A percentile compares a stretch with the other conserved stretches of the same genome.
Conservation (phyloP, 2,888 invertebrate genomes). For the Acanthosepion esculentum region DNA sequence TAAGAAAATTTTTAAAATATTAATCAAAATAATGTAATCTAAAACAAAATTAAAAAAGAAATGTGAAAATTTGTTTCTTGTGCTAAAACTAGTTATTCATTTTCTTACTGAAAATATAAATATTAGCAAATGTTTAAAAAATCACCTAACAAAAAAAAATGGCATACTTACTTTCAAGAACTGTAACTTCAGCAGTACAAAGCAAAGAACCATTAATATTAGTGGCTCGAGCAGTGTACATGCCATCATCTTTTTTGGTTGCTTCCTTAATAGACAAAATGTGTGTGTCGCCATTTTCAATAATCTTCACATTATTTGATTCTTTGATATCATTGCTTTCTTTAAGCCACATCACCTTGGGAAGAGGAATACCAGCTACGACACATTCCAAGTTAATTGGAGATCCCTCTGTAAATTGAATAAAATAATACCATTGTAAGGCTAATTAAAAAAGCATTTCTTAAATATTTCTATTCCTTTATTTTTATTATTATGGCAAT, state of each 20-base stretch:
- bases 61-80: no score
- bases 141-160: neutral
- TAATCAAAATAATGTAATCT: no score
- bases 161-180: conserved; percentile 73
- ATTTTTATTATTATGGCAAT: no score
- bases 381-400: conserved; percentile 63
- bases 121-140: no score
- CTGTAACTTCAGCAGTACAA: conserved; percentile 82
- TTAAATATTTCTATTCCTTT: neutral
- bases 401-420: conserved; percentile 54
- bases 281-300: conserved; percentile 63
- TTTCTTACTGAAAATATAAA: no score
- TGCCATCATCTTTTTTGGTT: conserved; percentile 91
- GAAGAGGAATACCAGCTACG: conserved; percentile 67
- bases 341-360: conserved; percentile 68
- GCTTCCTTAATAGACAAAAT: conserved; percentile 90
- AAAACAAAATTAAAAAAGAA: no score
- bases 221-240: conserved; percentile 70
- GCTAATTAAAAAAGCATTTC: neutral
- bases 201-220: conserved; percentile 82
- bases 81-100: no score
- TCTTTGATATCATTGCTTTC: conserved; percentile 64
- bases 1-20: no score
- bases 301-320: conserved; percentile 61
- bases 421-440: neutral